Percentiles rank a stretch among this genome's conserved stretches.
These are phyloP conservation scores for Ceratina australensis DNA, from an alignment of 1,140 invertebrate species.

Conservation along the genomic window DNA sequence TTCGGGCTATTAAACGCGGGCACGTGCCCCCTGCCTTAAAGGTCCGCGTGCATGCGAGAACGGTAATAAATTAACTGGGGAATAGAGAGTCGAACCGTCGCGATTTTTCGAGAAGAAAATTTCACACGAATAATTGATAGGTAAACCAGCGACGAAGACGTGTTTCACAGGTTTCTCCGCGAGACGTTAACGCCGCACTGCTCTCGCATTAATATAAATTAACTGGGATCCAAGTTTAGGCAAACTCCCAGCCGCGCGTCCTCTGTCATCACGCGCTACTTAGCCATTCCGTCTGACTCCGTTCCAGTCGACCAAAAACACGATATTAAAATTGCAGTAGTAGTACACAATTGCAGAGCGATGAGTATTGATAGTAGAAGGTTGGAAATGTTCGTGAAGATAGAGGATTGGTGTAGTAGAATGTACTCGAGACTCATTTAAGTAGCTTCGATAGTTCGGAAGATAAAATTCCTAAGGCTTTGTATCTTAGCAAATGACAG, in stretches of 20 bases:
- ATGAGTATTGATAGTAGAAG: no score
- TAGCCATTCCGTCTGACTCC: no score
- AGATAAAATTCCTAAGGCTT: no score
- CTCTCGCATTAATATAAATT: conserved; percentile 69
- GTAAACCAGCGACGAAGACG: no score
- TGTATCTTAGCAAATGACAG: no score
- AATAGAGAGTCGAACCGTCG: background rate
- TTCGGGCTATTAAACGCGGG: conserved; percentile 26
- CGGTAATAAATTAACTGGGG: background rate
- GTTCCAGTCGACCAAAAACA: no score
- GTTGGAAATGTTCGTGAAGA: no score
- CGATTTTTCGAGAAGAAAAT: background rate
- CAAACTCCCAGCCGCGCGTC: conserved; percentile 2
- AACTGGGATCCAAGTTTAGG: conserved; percentile 55
- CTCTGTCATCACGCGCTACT: background rate
- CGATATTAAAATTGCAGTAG: no score
- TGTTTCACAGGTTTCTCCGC: conserved; percentile 22
- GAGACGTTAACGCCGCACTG: conserved; percentile 41
- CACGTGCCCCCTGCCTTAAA: background rate
- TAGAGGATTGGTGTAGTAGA: no score
- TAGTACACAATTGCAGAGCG: no score
- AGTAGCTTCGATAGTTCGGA: no score
- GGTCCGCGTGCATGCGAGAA: background rate
- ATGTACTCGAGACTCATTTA: no score
- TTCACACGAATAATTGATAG: conserved; percentile 47